Conservation (phyloP, 2,888 invertebrate species). For the Vesta saturnalis region DNA sequence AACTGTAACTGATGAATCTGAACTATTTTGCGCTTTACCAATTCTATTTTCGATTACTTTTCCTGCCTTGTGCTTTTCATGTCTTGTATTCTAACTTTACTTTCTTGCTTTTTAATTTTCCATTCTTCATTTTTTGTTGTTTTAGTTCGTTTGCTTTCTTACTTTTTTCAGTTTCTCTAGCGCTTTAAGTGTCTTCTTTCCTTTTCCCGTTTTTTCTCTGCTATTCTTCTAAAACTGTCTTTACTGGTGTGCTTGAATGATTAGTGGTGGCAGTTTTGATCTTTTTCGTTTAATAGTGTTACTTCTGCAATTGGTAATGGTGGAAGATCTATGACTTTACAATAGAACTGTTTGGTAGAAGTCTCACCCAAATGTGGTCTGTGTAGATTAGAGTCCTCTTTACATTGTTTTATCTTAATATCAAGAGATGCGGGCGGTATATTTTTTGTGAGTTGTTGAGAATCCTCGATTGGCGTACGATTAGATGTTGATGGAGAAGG, state of each 20-base stretch:
- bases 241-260: neutral
- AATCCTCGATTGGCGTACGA: neutral
- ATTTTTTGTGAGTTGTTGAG: neutral
- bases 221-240: neutral
- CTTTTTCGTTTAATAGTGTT: neutral
- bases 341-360: neutral
- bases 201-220: neutral
- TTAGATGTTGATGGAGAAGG: neutral
- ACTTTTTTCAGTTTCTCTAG: neutral
- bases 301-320: neutral
- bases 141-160: neutral
- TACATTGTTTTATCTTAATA: neutral
- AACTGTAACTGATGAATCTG: neutral
- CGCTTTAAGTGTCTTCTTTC: neutral
- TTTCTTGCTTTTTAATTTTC: neutral
- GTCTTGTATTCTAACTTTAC: neutral
- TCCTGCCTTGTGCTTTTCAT: neutral
- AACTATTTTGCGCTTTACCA: neutral
- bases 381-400: neutral
- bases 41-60: neutral
- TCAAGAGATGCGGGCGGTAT: neutral
- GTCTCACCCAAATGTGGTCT: neutral
- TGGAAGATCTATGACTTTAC: neutral
- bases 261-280: neutral
- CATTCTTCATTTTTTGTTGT: neutral